Conservation (phyloP, 2,888 invertebrate species). For the Cantharis rufa region DNA sequence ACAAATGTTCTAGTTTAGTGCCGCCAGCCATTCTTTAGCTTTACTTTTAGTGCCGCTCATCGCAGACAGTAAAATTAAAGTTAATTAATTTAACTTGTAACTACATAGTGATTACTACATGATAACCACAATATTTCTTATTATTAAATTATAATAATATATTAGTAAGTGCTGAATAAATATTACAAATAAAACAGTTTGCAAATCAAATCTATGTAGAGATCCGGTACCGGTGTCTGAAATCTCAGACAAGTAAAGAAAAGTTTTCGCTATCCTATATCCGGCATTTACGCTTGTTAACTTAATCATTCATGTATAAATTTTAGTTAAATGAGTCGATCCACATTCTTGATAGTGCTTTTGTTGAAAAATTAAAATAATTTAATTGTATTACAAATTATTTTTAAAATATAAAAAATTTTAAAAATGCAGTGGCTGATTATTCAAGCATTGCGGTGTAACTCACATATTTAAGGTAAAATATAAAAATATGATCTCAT, state of each 20-base stretch:
- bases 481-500: neutral
- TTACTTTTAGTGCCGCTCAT: too few species aligned
- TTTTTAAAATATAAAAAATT: neutral
- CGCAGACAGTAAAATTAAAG: too few species aligned
- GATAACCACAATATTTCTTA: too few species aligned
- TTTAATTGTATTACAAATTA: neutral
- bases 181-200: neutral
- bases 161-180: neutral
- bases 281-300: neutral
- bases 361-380: neutral
- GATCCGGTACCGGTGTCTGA: neutral
- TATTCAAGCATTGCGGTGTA: neutral
- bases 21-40: too few species aligned
- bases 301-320: neutral
- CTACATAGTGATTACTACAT: too few species aligned
- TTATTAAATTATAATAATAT: too few species aligned
- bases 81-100: too few species aligned
- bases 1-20: too few species aligned
- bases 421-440: too few species aligned
- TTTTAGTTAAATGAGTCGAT: neutral
- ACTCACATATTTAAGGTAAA: neutral
- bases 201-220: neutral
- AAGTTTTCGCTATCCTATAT: neutral
- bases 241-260: neutral
- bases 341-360: neutral